These are phyloP conservation scores for Megamerina dolium DNA, from an alignment of 2,888 invertebrate species.

Conservation along the genomic window DNA sequence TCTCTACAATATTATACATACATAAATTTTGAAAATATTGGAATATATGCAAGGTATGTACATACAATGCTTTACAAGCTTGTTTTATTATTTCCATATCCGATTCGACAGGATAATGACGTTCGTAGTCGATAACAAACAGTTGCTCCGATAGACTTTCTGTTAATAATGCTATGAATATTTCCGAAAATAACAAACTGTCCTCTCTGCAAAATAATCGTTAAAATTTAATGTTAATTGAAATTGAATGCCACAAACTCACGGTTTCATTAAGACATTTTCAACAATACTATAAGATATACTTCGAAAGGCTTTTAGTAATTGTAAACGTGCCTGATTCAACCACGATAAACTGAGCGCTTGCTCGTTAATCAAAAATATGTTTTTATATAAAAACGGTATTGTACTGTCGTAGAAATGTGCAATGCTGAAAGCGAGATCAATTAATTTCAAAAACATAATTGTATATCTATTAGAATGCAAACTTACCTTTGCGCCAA, in stretches of 20 bases:
- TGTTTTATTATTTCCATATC: constrained; percentile 61
- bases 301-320: constrained; percentile 48
- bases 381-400: constrained; percentile 61
- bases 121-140: constrained; percentile 66
- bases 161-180: constrained; percentile 46
- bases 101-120: constrained; percentile 59
- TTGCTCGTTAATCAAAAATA: constrained; percentile 47
- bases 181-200: constrained; percentile 31
- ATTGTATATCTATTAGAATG: not conserved
- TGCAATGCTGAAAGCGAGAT: constrained; percentile 58
- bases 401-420: constrained; percentile 71
- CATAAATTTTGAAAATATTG: not conserved
- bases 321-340: constrained; percentile 48
- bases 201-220: constrained; percentile 23
- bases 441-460: constrained; percentile 7
- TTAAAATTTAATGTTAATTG: not conserved
- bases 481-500: constrained; percentile 53
- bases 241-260: constrained; percentile 22
- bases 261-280: constrained; percentile 42
- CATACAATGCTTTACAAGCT: constrained; percentile 64
- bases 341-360: constrained; percentile 40
- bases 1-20: constrained; percentile 16
- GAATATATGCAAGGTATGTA: constrained; percentile 27
- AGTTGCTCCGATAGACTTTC: constrained; percentile 52
- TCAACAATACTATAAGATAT: constrained; percentile 46